Evolutionary conservation across 1,140 invertebrate species (phyloP).

Genomic region (Dolichoris vasculosae): DNA sequence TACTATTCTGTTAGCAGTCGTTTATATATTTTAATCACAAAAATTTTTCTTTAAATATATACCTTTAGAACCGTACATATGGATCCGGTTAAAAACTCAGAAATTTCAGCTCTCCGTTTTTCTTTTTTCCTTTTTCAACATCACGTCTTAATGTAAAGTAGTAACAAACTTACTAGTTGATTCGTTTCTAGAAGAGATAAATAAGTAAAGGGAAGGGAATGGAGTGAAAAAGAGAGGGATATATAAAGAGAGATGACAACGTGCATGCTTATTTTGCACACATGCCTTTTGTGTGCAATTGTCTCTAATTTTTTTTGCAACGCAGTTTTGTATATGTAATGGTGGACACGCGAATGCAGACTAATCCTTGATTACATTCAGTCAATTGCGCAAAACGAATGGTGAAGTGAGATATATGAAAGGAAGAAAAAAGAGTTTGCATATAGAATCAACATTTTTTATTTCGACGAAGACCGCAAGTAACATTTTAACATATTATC

Average conservation of each 20-base stretch:
- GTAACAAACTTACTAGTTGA: constrained; percentile 25
- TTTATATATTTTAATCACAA: neutral
- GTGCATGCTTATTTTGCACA: neutral
- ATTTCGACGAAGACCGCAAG: neutral
- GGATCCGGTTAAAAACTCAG: constrained; percentile 25
- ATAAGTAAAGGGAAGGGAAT: too few species aligned
- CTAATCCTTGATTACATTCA: constrained; percentile 27
- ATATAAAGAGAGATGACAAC: neutral
- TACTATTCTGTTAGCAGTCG: neutral
- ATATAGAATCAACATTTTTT: too few species aligned
- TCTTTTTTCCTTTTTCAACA: constrained; percentile 15
- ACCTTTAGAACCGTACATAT: neutral
- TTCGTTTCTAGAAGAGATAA: neutral
- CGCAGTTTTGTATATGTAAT: neutral
- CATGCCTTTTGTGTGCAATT: neutral
- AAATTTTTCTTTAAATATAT: neutral
- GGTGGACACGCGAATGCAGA: neutral
- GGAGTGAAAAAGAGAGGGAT: neutral
- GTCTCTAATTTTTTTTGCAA: neutral
- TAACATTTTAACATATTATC: neutral
- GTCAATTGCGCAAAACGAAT: neutral
- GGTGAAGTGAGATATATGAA: neutral
- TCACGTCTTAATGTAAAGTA: constrained; percentile 33
- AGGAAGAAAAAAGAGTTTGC: too few species aligned
- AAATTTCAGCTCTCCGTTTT: neutral